Conservation (phyloP, 2,888 invertebrate genomes). For the Dryocosmus kuriphilus region DNA sequence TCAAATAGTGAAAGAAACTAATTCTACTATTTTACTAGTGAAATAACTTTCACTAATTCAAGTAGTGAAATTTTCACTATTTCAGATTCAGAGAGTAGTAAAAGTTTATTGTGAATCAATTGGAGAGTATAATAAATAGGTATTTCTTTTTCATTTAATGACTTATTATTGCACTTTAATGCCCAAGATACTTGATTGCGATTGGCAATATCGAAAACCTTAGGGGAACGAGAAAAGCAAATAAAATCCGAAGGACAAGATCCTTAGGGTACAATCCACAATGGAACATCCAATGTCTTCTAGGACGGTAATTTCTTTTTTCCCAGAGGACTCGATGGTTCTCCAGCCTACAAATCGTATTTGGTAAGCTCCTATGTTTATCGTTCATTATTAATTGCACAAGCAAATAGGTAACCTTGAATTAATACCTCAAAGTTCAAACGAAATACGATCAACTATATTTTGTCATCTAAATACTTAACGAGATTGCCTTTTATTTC, state of each 20-base stretch:
- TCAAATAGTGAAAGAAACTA: no score
- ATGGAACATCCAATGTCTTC: neutral
- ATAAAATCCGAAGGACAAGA: constrained; percentile 14
- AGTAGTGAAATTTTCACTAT: no score
- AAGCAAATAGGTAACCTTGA: neutral
- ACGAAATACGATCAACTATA: neutral
- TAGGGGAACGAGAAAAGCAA: constrained; percentile 14
- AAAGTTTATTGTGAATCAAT: neutral
- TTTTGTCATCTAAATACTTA: constrained; percentile 4
- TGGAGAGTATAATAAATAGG: neutral
- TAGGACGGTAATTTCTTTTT: constrained; percentile 8
- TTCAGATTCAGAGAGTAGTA: no score
- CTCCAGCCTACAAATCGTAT: constrained; percentile 19
- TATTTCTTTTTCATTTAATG: neutral
- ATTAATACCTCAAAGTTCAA: neutral
- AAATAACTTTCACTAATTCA: no score
- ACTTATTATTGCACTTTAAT: neutral
- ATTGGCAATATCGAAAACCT: constrained; percentile 27
- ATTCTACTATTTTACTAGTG: no score
- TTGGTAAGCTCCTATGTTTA: constrained; percentile 16
- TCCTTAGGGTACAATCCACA: constrained; percentile 9
- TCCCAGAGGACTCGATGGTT: constrained; percentile 25
- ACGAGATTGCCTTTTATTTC: neutral
- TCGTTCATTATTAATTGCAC: constrained; percentile 9
- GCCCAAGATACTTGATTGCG: constrained; percentile 8